These are phyloP conservation scores for Microcebus jonahi DNA, from an alignment of 2,113 vertebrate species.

Conservation along the genomic window DNA sequence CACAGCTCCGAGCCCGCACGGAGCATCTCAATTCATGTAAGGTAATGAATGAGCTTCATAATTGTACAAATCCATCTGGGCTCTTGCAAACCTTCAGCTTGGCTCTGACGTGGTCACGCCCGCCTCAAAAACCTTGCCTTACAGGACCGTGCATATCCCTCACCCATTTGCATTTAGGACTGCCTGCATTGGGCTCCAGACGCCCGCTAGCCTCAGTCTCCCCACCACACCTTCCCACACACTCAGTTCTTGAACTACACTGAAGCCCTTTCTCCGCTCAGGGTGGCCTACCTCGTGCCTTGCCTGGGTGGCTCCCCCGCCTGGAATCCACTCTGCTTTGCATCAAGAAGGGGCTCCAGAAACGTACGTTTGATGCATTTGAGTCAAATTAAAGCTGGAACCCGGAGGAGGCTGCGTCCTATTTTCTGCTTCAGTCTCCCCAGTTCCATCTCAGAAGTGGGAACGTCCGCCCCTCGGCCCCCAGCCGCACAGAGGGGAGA, in stretches of 20 bases:
- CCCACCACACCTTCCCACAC: neutral
- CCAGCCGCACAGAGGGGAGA: neutral
- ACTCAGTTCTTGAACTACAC: neutral
- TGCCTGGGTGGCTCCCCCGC: neutral
- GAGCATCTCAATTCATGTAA: neutral
- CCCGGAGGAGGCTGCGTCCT: neutral
- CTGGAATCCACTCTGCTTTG: neutral
- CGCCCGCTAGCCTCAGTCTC: neutral
- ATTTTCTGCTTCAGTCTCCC: slow-evolving; percentile 57
- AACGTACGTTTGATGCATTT: neutral
- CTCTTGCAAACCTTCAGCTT: neutral
- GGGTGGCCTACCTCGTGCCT: neutral
- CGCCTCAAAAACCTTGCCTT: neutral
- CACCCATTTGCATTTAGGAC: neutral
- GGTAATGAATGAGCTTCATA: neutral
- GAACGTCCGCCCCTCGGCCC: neutral
- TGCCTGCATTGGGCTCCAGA: accelerated
- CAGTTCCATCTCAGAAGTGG: neutral
- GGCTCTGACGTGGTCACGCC: neutral
- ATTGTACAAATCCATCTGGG: neutral
- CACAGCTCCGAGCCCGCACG: neutral
- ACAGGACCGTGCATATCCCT: neutral
- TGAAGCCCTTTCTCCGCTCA: neutral
- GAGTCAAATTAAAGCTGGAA: slow-evolving; percentile 23
- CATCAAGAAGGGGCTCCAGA: neutral